Conservation (phyloP, 2,888 invertebrate species). For the Drosophila nigritarsus region DNA sequence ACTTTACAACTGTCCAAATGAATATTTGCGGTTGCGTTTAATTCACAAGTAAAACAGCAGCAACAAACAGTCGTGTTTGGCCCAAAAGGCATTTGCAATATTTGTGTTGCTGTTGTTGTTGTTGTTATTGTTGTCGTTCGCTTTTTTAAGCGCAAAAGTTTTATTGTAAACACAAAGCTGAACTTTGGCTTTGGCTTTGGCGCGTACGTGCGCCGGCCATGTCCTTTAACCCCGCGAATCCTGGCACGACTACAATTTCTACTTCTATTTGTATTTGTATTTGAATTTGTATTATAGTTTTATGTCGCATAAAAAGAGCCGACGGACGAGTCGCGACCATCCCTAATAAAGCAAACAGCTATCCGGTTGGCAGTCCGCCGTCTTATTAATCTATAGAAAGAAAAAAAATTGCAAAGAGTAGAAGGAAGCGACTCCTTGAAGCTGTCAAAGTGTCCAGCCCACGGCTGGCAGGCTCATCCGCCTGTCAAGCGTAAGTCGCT, state of each 20-base stretch:
- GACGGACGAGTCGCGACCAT: conserved; percentile 35
- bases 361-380: conserved; percentile 24
- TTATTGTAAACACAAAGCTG: conserved; percentile 68
- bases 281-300: conserved; percentile 71
- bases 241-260: conserved; percentile 29
- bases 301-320: conserved; percentile 59
- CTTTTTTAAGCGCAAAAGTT: conserved; percentile 66
- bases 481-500: conserved; percentile 61
- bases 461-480: conserved; percentile 76
- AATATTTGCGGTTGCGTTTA: conserved; percentile 85
- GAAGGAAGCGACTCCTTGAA: conserved; percentile 45
- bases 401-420: conserved; percentile 8
- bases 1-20: conserved; percentile 85
- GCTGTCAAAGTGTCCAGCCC: conserved; percentile 74
- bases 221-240: conserved; percentile 31
- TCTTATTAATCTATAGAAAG: conserved; percentile 64
- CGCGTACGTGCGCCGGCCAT: conserved; percentile 62
- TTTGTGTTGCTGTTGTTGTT: conserved; percentile 14
- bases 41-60: conserved; percentile 84
- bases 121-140: conserved; percentile 10
- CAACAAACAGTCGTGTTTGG: conserved; percentile 47
- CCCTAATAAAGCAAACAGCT: conserved; percentile 52
- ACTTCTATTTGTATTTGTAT: conserved; percentile 41
- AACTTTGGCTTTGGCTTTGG: conserved; percentile 53
- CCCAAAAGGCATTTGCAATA: conserved; percentile 35